Base-by-base conservation (phyloP, 2,797 vertebrate species). In the Premnoplex brunnescens region DNA sequence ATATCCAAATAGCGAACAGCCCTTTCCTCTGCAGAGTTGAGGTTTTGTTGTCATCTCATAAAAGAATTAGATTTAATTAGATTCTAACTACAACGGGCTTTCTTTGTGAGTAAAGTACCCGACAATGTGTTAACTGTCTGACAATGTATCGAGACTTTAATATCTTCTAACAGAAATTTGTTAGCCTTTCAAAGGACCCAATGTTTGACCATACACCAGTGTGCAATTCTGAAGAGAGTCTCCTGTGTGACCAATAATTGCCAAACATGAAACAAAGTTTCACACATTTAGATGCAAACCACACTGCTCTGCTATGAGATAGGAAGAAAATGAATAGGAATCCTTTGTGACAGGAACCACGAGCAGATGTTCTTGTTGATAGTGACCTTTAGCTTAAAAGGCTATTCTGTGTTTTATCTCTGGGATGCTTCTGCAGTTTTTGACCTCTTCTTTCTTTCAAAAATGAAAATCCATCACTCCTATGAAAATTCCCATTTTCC, bases 21-120 rank as follows among this genome's bases (percentile, higher is more conserved):
- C 4, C 30, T 91, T 68, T 90, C 46, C 68, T 88, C 72, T 68
- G 54, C 30, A 34, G 49, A 68, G 11, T 41, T 89, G 41, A 79
- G 39, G 46, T 68, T 84, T 90, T 94, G 44, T 64, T 91, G 51
- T 68, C 30, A 34, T 91, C 87, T 89, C 56, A 66, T 80, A 74
- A 68, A 87, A 83, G 5, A 87, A 71, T 48, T 76, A 46, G 11
- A 80, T 89, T 93, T 93, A 80, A 93, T 93, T 93, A 89, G 24
- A 76, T 82, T 83, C 41, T 46, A 91, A 67, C 32, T 80, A 22
- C 56, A 87, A 85, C n/a, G 32, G 36, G 2, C n/a, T 88, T 92
- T 60, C 34, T 94, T 85, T 83, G 54, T 34, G 13, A 88, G 26
- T 54, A 36, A 91, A 92, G 43, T 59, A 68, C 14, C 9, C 0